Conservation (phyloP, 30 jellyfish, hydroid and myxozoan species). For the Calvadosia cruxmelitensis region DNA sequence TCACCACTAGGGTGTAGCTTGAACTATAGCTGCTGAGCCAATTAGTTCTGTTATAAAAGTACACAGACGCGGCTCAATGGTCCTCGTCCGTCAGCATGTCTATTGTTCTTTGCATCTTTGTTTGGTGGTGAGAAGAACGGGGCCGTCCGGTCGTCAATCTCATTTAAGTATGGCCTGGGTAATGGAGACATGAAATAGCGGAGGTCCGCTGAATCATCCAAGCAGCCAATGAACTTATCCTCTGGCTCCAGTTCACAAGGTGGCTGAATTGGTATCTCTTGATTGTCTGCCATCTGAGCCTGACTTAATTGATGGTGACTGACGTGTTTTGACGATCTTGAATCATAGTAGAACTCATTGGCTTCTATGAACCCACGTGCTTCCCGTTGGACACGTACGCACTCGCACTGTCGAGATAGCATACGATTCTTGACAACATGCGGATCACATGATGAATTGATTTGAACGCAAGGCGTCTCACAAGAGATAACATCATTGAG, state of each 20-base stretch:
- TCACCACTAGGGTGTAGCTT: too few species aligned
- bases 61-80: too few species aligned
- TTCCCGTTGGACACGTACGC: slow-evolving; percentile 56
- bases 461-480: slow-evolving; percentile 30
- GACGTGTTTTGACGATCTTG: not conserved
- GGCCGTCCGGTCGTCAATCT: not conserved
- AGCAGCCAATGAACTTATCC: not conserved
- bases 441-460: slow-evolving; percentile 47
- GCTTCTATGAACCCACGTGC: slow-evolving; percentile 61
- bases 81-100: too few species aligned
- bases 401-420: slow-evolving; percentile 40
- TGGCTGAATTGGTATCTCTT: not conserved
- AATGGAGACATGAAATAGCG: not conserved
- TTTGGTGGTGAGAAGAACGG: slow-evolving; percentile 9
- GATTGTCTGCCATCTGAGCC: not conserved
- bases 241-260: not conserved
- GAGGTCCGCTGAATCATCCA: not conserved
- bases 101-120: not conserved
- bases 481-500: slow-evolving; percentile 61
- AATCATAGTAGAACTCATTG: slow-evolving; percentile 30
- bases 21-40: too few species aligned
- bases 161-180: not conserved
- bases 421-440: slow-evolving; percentile 51
- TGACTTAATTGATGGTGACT: not conserved
- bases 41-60: too few species aligned